Evolutionary conservation across 2,888 invertebrate species (phyloP).

Genomic region (Cancer borealis): DNA sequence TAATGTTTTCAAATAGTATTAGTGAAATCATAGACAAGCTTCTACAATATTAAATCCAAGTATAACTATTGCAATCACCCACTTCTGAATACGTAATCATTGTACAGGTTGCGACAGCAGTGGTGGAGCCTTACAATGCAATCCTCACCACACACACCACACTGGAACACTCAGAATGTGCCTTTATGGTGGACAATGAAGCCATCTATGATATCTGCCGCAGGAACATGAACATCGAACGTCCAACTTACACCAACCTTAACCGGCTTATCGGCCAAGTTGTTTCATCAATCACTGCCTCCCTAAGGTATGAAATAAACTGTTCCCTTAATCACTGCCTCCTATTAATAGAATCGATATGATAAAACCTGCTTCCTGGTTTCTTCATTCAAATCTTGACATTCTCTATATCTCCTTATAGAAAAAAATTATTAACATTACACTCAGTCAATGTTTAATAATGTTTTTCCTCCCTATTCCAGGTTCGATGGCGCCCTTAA

Average conservation of each 20-base stretch:
- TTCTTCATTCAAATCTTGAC: background rate
- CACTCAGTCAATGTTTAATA: conserved; percentile 49
- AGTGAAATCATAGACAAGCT: no score
- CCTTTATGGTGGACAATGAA: conserved; percentile 82
- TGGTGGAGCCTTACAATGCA: conserved; percentile 95
- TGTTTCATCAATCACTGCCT: conserved; percentile 81
- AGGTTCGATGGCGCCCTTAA: conserved; percentile 81
- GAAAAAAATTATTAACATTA: background rate
- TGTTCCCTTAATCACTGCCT: no score
- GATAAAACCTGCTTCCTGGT: no score
- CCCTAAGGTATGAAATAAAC: conserved; percentile 80
- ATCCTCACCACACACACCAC: conserved; percentile 96
- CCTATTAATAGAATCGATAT: no score
- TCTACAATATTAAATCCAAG: no score
- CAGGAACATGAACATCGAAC: conserved; percentile 86
- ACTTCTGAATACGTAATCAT: background rate
- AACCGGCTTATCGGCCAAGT: conserved; percentile 77
- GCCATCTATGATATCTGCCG: conserved; percentile 90
- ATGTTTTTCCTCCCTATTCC: conserved; percentile 81
- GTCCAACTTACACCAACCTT: conserved; percentile 90
- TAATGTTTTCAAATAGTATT: no score
- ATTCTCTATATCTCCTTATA: background rate
- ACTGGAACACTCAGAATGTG: conserved; percentile 82
- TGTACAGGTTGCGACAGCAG: conserved; percentile 87
- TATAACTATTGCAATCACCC: no score